Conservation (phyloP, 1,140 invertebrate species). For the Maconellicoccus hirsutus region DNA sequence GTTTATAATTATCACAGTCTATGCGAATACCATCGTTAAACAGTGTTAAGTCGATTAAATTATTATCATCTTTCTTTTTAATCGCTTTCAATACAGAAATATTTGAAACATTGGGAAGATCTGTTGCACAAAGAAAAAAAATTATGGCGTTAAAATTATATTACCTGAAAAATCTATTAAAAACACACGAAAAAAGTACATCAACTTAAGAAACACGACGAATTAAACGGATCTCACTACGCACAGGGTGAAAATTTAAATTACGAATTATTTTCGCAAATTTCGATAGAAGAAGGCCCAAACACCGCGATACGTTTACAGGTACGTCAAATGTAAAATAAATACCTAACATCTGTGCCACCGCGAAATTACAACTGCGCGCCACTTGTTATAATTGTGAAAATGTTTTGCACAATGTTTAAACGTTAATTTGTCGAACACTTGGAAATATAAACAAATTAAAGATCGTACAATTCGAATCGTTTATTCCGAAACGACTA, state of each 20-base stretch:
- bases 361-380: background rate
- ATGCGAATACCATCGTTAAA: slow-evolving; percentile 33
- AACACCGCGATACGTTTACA: background rate
- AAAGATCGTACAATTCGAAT: background rate
- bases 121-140: slow-evolving; percentile 11
- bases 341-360: background rate
- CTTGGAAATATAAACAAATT: slow-evolving; percentile 1
- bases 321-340: background rate
- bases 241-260: too few relatives aligned
- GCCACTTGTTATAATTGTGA: slow-evolving; percentile 8
- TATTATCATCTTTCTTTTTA: slow-evolving; percentile 42
- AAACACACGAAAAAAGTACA: background rate
- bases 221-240: too few relatives aligned
- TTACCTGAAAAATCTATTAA: background rate
- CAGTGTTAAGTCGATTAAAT: slow-evolving; percentile 42
- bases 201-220: too few relatives aligned
- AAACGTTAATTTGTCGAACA: background rate
- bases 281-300: too few relatives aligned
- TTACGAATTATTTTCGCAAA: background rate
- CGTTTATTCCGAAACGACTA: background rate
- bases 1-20: slow-evolving; percentile 23
- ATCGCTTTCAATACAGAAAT: slow-evolving; percentile 37
- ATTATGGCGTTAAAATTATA: background rate
- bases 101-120: background rate
- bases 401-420: background rate